Evolutionary conservation across 1,140 invertebrate genomes (phyloP), one percentile per base, ranked within the genome.

Genomic region (Drosophila asahinai): DNA sequence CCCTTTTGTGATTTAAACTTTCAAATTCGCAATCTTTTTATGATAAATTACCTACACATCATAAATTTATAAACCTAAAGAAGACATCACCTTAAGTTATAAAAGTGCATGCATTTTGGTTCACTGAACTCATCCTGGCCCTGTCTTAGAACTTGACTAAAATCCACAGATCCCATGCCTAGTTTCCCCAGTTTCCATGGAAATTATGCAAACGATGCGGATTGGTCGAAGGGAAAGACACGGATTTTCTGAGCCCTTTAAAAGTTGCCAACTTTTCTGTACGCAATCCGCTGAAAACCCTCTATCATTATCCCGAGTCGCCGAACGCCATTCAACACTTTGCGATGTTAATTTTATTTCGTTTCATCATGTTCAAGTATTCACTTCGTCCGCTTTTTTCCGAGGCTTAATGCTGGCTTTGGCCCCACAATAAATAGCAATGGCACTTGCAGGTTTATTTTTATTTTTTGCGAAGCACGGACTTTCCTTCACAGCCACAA

Each of bases 131-230:
- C 17, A 33, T n/a, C 22, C 1, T 43, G 3, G 19, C 15, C 1
- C 12, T n/a, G 38, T 15, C n/a, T 40, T 36, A 15, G 14, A 38
- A 38, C 33, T 47, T 63, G 27, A 25, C 22, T n/a, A 48, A 33
- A 47, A 22, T 33, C 25, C 7, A 54, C 40, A 47, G 25, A 68
- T 40, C 30, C 22, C 38, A 38, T 63, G 62, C 40, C 68, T 63
- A 71, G 45, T 52, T 71, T 66, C 25, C 14, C 19, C 19, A 25
- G n/a, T n/a, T 38, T 55, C 61, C 52, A 70, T 81, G 73, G 67
- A 84, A 86, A 86, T 86, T 86, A 86, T 86, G 82, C 82, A 86
- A 86, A 86, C 79, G 54, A 49, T 55, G 45, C 42, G 63, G 54
- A 77, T 82, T 68, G n/a, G 30, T 27, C 30, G 40, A 45, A 60